Percentiles rank a stretch among this genome's conserved stretches.
Conservation (phyloP, 1,140 invertebrate genomes). For the Pantala flavescens region DNA sequence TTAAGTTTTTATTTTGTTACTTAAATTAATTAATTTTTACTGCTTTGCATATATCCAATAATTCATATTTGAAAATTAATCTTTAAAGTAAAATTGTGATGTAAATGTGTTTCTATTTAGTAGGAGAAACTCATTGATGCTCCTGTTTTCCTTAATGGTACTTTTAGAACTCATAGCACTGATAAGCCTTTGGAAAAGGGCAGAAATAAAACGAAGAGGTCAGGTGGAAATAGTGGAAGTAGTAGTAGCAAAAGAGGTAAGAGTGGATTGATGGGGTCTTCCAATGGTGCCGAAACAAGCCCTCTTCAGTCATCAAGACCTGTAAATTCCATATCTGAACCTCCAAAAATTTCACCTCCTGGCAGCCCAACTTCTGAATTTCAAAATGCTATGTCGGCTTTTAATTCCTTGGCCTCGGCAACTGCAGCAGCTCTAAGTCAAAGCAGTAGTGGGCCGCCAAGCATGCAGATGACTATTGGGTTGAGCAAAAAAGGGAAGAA, state of each 20-base stretch:
- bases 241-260: background rate
- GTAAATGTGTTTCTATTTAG: no score
- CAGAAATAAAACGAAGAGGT: background rate
- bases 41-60: no score
- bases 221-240: background rate
- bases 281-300: background rate
- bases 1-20: no score
- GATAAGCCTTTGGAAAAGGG: background rate
- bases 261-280: background rate
- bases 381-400: conserved; percentile 31
- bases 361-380: conserved; percentile 52
- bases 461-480: conserved; percentile 13
- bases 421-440: conserved; percentile 34
- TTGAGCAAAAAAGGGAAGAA: background rate
- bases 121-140: no score
- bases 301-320: background rate
- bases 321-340: background rate
- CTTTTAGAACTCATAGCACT: background rate
- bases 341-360: conserved; percentile 48
- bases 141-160: no score
- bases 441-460: conserved; percentile 27
- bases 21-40: no score
- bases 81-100: no score
- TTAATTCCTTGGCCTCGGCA: conserved; percentile 31
- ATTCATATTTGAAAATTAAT: no score